Percentiles rank a stretch among this genome's conserved stretches.
Conservation (phyloP, 1,140 invertebrate genomes). For the Papilio helenus region DNA sequence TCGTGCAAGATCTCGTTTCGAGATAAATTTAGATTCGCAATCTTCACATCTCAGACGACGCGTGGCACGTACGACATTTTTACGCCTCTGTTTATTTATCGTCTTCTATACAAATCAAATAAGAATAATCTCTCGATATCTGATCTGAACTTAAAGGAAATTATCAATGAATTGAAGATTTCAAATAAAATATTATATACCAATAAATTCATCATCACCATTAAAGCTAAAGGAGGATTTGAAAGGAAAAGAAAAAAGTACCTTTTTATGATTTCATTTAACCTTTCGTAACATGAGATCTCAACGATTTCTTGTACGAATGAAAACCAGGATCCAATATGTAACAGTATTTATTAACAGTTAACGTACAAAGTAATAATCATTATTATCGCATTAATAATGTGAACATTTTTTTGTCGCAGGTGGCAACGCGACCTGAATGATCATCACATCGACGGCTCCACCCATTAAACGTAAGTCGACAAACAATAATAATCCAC, state of each 20-base stretch:
- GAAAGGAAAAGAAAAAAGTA: too few species aligned
- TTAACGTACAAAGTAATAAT: slow-evolving; percentile 17
- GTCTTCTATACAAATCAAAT: not conserved
- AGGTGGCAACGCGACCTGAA: slow-evolving; percentile 72
- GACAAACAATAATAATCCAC: slow-evolving; percentile 46
- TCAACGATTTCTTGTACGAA: not conserved
- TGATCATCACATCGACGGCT: slow-evolving; percentile 67
- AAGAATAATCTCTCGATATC: not conserved
- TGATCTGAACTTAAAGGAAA: not conserved
- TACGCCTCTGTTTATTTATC: slow-evolving; percentile 47
- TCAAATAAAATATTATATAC: too few species aligned
- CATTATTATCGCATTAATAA: slow-evolving; percentile 59
- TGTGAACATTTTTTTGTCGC: slow-evolving; percentile 58
- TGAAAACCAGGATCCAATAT: not conserved
- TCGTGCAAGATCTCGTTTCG: slow-evolving; percentile 65
- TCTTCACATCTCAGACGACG: slow-evolving; percentile 56
- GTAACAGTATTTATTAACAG: not conserved
- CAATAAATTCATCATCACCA: too few species aligned
- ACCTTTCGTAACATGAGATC: too few species aligned
- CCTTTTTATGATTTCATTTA: too few species aligned
- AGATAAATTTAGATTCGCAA: slow-evolving; percentile 66
- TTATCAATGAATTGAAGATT: too few species aligned
- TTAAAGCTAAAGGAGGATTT: too few species aligned
- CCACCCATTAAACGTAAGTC: slow-evolving; percentile 74
- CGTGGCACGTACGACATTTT: slow-evolving; percentile 51